phyloP scores from a whole-genome alignment of 2,797 vertebrate genomes.

The Todus mexicanus region DNA sequence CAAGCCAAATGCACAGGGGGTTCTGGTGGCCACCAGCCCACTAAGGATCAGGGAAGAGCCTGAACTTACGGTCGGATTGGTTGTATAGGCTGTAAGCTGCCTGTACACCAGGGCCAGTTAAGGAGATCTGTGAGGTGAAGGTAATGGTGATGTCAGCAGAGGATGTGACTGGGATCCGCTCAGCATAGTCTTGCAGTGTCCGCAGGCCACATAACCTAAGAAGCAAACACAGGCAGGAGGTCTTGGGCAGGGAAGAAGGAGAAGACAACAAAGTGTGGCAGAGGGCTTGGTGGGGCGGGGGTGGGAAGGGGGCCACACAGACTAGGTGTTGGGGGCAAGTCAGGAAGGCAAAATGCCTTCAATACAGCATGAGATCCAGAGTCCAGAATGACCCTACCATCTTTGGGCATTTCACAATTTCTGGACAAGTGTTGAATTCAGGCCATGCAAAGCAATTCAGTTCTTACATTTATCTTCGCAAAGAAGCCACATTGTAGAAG shows the following conservation, averaged over 20 bases:
- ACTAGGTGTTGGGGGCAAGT: neutral
- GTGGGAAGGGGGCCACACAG: neutral
- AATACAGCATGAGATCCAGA: neutral
- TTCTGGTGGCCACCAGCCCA: neutral
- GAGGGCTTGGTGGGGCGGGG: neutral
- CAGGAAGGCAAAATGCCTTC: neutral
- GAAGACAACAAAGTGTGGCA: neutral
- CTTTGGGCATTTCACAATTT: neutral
- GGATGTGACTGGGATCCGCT: conserved; percentile 81
- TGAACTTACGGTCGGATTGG: conserved; percentile 86
- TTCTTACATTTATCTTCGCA: neutral
- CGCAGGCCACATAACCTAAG: conserved; percentile 86
- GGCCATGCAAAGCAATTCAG: neutral
- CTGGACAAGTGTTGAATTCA: neutral
- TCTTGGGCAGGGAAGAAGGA: neutral
- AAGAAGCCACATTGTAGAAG: neutral
- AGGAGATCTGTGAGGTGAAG: conserved; percentile 86
- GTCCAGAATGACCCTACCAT: neutral
- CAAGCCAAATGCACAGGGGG: neutral
- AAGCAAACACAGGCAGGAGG: neutral
- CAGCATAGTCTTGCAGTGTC: conserved; percentile 81
- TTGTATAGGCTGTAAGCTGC: conserved; percentile 87
- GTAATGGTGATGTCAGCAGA: conserved; percentile 72
- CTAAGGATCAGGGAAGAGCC: neutral
- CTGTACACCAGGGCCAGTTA: conserved; percentile 89